A percentile compares a stretch with the other conserved stretches of the same genome.
These are phyloP conservation scores for Thaleichthys pacificus DNA, from an alignment of 2,797 vertebrate genomes.

Conservation along the genomic window DNA sequence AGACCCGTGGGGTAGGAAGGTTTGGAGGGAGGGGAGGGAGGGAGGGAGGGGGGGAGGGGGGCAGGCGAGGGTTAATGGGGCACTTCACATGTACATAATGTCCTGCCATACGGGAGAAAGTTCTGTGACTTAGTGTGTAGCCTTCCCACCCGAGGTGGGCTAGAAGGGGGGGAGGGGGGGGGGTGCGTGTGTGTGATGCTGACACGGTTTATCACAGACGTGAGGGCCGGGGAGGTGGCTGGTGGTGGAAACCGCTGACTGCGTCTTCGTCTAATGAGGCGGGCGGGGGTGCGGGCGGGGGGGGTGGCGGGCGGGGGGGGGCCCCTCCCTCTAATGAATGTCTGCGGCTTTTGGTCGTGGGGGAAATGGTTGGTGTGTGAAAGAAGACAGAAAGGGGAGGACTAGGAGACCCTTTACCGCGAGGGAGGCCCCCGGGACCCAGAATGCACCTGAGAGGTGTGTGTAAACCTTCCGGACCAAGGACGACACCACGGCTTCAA, in stretches of 20 bases:
- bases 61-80: constrained; percentile 15
- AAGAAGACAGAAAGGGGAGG: background rate
- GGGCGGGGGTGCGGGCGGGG: background rate
- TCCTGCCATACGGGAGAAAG: constrained; percentile 10
- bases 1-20: background rate
- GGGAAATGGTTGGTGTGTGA: background rate
- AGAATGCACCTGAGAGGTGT: background rate
- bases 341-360: background rate
- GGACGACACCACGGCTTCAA: background rate
- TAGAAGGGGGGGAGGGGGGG: constrained; percentile 12
- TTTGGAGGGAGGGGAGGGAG: background rate
- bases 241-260: constrained; percentile 29
- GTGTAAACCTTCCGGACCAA: too few species aligned
- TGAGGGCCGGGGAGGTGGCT: constrained; percentile 28
- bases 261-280: constrained; percentile 19
- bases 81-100: constrained; percentile 18
- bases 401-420: background rate
- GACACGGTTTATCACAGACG: constrained; percentile 19
- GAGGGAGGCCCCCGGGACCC: background rate
- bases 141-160: background rate
- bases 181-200: background rate
- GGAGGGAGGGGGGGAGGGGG: background rate
- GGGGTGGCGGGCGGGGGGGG: too few species aligned
- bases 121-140: constrained; percentile 28
- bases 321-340: constrained; percentile 5